phyloP scores from a whole-genome alignment of 1,140 invertebrate species.

The Anastrepha ludens region DNA sequence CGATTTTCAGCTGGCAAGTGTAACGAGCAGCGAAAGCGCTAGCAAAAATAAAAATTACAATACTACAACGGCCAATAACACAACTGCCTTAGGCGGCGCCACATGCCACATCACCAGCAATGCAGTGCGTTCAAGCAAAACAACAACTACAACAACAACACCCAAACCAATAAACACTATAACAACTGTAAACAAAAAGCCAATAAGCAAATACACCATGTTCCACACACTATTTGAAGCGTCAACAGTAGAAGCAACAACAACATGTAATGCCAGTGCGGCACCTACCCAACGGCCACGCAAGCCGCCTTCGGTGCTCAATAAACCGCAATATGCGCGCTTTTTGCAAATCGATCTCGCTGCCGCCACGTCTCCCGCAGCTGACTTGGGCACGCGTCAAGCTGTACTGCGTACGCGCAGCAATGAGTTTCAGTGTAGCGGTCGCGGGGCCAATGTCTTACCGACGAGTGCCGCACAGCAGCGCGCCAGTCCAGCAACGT shows the following conservation, averaged over 20 bases:
- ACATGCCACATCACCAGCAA: slow-evolving; percentile 45
- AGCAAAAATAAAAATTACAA: background rate
- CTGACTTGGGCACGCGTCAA: background rate
- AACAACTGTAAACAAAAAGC: slow-evolving; percentile 8
- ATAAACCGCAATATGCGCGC: slow-evolving; percentile 70
- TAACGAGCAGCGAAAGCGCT: background rate
- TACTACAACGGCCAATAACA: background rate
- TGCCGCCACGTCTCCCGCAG: slow-evolving; percentile 43
- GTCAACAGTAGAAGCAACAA: background rate
- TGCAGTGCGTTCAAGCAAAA: background rate
- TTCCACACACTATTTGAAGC: slow-evolving; percentile 32
- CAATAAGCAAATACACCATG: background rate
- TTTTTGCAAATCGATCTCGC: slow-evolving; percentile 65
- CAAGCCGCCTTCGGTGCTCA: slow-evolving; percentile 65
- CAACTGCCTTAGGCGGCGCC: slow-evolving; percentile 54
- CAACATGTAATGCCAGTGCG: background rate
- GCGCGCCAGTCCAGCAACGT: background rate
- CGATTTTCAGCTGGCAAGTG: slow-evolving; percentile 48
- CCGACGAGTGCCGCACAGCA: background rate
- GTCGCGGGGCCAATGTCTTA: background rate
- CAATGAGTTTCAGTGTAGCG: slow-evolving; percentile 56
- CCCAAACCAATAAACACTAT: background rate
- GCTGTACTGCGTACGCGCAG: slow-evolving; percentile 56
- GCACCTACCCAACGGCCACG: slow-evolving; percentile 47
- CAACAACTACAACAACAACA: slow-evolving; percentile 9